Evolutionary conservation across 1,140 invertebrate species (phyloP).

Genomic region (Drosophila gunungcola): DNA sequence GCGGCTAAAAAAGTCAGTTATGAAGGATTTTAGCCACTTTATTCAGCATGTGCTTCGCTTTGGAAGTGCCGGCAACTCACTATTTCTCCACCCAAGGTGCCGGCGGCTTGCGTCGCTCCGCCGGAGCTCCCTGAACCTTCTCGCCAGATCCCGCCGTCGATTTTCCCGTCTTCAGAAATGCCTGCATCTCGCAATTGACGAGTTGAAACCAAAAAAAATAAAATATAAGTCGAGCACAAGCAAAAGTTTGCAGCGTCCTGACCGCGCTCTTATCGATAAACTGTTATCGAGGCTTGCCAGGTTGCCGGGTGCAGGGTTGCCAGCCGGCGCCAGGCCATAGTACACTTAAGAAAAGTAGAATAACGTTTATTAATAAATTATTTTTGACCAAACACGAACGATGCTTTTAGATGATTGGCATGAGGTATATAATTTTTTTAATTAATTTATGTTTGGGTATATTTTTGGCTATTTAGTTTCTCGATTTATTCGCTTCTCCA

Average conservation of each 20-base stretch:
- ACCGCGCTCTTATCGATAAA: constrained; percentile 20
- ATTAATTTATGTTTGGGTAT: no score
- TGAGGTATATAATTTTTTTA: no score
- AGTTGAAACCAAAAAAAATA: not conserved
- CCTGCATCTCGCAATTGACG: constrained; percentile 87
- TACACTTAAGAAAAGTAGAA: not conserved
- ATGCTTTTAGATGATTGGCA: no score
- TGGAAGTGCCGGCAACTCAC: constrained; percentile 85
- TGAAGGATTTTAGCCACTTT: not conserved
- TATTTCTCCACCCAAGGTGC: constrained; percentile 97
- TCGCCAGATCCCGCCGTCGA: constrained; percentile 76
- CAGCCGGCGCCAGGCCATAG: not conserved
- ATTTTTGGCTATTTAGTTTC: no score
- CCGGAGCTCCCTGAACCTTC: constrained; percentile 18
- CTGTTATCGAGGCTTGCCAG: not conserved
- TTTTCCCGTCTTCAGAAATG: constrained; percentile 94
- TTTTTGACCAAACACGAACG: no score
- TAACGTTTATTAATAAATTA: no score
- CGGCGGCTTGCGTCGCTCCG: constrained; percentile 85
- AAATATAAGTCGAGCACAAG: constrained; percentile 6
- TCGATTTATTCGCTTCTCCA: no score
- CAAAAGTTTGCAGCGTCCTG: constrained; percentile 24
- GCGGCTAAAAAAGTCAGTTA: constrained; percentile 87
- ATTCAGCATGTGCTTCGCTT: constrained; percentile 8
- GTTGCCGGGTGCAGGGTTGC: constrained; percentile 2